Evolutionary conservation across 2,797 vertebrate genomes (phyloP), one percentile per base, ranked within the genome.

Genomic region (Urosaurus nigricauda): DNA sequence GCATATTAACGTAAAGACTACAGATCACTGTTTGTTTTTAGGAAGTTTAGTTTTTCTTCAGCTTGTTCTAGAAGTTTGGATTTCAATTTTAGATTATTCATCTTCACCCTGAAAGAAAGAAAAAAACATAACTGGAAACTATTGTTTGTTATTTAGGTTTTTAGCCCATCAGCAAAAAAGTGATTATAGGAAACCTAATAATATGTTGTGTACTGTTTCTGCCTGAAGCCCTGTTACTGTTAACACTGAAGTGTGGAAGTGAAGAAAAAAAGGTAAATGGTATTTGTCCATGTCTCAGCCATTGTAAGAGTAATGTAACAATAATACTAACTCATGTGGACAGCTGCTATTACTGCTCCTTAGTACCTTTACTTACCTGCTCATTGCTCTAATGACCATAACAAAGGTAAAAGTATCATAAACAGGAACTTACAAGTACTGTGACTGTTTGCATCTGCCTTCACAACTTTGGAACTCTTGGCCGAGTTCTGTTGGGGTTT

Each of bases 381-480:
- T 92, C 37, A 91, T 87, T 56, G 79, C 63, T 68, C 81, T 88
- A 93, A 43, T 5, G 5, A 90, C 93, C 37, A 35, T 65, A 88
- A 87, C 70, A 83, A 81, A 83, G 91, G 90, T 87, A 90, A 89
- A 16, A 37, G 2, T 14, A 8, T 85, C 82, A 60, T 0, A 85
- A 65, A 47, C 80, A 43, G 79, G n/a, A 92, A 97, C 97, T 98
- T 95, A 97, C 97, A 97, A 89, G 97, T 96, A 87, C 93, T 95
- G 89, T 94, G 97, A 94, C 96, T 96, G 85, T 96, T 96, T 43
- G 95, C 93, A 24, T 97, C 98, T 88, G 96, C 96, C 94, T 98
- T 99, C 47, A 87, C 95, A 87, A 95, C 96, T 94, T 98, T 98
- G 91, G 94, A 90, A 35, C 95, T 95, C 95, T 98, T 98, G 95